Conservation (phyloP, 2,113 vertebrate species). For the Balaeniceps rex region DNA sequence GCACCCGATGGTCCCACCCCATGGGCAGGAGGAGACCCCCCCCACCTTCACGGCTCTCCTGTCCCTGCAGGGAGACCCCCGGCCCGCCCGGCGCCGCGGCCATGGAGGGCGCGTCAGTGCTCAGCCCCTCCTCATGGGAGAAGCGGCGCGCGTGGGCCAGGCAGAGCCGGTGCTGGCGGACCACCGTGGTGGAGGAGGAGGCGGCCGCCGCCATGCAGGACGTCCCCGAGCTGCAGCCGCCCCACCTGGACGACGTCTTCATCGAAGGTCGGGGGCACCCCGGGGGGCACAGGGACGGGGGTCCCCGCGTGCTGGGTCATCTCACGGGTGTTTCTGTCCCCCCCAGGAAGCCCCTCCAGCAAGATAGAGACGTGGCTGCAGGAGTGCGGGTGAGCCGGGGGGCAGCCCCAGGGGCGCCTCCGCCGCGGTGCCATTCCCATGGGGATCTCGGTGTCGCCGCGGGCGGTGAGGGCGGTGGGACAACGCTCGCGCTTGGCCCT, state of each 20-base stretch:
- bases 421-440: not conserved
- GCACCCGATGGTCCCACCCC: not conserved
- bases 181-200: constrained; percentile 64
- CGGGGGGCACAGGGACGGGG: fast-evolving
- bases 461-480: not conserved
- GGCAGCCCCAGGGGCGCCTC: not conserved
- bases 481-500: fast-evolving
- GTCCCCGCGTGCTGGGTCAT: not conserved
- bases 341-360: constrained; percentile 72
- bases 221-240: not conserved
- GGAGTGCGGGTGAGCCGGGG: constrained; percentile 70
- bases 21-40: not conserved
- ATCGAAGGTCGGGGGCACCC: constrained; percentile 67
- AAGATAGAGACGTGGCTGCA: constrained; percentile 80
- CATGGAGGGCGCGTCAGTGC: constrained; percentile 43
- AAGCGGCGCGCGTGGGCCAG: constrained; percentile 79
- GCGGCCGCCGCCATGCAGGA: not conserved
- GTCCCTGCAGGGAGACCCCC: not conserved
- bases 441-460: fast-evolving
- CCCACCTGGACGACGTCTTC: constrained; percentile 73
- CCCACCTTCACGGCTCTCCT: not conserved
- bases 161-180: constrained; percentile 73
- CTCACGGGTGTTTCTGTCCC: not conserved
- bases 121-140: constrained; percentile 71
- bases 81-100: not conserved